phyloP scores from a whole-genome alignment of 2,797 vertebrate species.

The Astyanax mexicanus region DNA sequence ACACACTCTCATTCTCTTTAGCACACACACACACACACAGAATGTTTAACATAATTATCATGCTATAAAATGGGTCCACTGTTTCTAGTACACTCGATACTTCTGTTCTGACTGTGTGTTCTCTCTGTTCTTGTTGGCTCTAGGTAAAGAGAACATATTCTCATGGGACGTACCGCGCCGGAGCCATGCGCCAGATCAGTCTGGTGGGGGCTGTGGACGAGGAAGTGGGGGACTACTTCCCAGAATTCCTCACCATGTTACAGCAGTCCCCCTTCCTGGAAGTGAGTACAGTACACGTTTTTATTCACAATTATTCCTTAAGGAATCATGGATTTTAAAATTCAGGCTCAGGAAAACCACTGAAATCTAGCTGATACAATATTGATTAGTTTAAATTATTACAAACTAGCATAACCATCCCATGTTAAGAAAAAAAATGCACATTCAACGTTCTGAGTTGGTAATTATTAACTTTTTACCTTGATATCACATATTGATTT shows the following conservation, averaged over 20 bases:
- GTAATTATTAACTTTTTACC: no score
- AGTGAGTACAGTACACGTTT: conserved; percentile 74
- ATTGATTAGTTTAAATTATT: not conserved
- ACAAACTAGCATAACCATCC: not conserved
- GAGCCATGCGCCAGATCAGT: conserved; percentile 98
- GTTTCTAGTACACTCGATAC: not conserved
- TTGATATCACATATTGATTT: no score
- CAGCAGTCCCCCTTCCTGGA: conserved; percentile 95
- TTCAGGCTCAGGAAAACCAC: not conserved
- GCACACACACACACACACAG: not conserved
- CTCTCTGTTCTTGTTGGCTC: conserved; percentile 57
- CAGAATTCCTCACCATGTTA: conserved; percentile 95
- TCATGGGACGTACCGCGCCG: conserved; percentile 96
- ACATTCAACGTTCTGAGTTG: no score
- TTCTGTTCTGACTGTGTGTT: not conserved
- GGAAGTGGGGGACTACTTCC: conserved; percentile 97
- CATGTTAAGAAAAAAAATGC: no score
- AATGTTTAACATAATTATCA: not conserved
- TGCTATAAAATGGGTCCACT: not conserved
- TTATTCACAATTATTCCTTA: not conserved
- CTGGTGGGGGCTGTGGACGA: conserved; percentile 98
- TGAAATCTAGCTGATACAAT: not conserved
- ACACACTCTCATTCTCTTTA: conserved; percentile 12
- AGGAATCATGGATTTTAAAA: not conserved
- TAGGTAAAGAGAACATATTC: conserved; percentile 98